Base-by-base conservation (phyloP, 2,888 invertebrate species). In the Cyclophora punctaria region DNA sequence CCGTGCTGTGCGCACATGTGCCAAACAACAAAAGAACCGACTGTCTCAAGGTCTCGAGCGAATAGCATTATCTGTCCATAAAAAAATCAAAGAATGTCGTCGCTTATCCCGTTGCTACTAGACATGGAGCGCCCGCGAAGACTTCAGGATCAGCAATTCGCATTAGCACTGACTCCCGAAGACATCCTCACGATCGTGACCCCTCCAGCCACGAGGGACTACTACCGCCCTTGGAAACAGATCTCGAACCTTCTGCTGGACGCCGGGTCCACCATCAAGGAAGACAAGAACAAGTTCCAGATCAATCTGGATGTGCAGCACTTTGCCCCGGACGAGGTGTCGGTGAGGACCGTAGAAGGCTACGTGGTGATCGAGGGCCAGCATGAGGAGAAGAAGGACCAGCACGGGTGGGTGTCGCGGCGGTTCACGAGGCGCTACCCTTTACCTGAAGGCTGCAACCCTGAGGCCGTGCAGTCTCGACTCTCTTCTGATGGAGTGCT, bases 291-390 rank as follows among this genome's bases (percentile, higher is more conserved):
- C 56, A 91, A 91, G 55, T 93, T 91, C 65, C 91, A 92, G 66
- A 90, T 93, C 3, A 90, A 90, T 62, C 78, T 94, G 64, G 94
- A 95, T 66, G 93, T 94, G 3, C 91, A 92, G 56, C 92, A 94
- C 57, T 95, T 94, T 66, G 80, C 90, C 1, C 94, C 94, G 0
- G 90, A 91, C 40, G 95, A 95, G 66, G 90, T 95, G 42, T 84
- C 89, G 0, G 94, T 95, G 0, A 94, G 93, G 72, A 92, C 92
- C 0, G 83, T 90, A 1, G 93, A 92, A 42, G 89, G 91, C 52
- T 84, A 78, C 37, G 84, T 94, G 6, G 83, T 93, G 3, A 83
- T 93, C 6, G 93, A 94, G 68, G 94, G 91, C 1, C 92, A 90
- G 66, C 94, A 94, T 65, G 92, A 92, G 57, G 94, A 94, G 65